Evolutionary conservation across 2,888 invertebrate species (phyloP), one percentile per base, ranked within the genome.

Genomic region (Hylaea fasciaria): DNA sequence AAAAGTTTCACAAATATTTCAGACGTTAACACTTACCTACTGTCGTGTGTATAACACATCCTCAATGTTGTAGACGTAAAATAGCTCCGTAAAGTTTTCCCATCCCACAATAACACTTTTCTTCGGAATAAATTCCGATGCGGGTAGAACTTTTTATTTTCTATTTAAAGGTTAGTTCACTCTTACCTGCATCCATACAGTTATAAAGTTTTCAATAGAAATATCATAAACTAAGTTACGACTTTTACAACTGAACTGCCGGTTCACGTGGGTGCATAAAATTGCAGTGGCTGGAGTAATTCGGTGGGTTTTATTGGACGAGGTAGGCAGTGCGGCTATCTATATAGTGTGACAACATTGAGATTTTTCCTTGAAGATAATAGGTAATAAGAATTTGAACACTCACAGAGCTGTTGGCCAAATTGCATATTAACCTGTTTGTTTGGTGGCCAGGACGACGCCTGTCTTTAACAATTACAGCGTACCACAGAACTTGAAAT

Each of bases 221-320:
- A 74, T 62, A 76, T 72, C 70, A 73, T 77, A 77, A 78, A 79
- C 67, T 68, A 72, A 67, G 73, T 78, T 75, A 77, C 73, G 72
- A 73, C 66, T 62, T 62, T 65, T 64, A 66, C 66, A 64, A 60
- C 52, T 45, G 53, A 62, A 66, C 65, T 69, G 60, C 55, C 37
- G 64, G 57, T 65, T 53, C 56, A 57, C 74, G 63, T 66, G 64
- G 71, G 71, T 78, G 82, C 81, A 83, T 80, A 76, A 84, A 82
- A 78, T 70, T 81, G 81, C 83, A 83, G 63, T 60, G 71, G 72
- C 71, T 73, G 70, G 70, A 83, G 84, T 85, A 83, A 83, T 89
- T 83, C 77, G 73, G 82, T 90, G 90, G 89, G 90, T 89, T 91
- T 91, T 89, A 90, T 81, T 75, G 78, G 81, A 71, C 75, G 74